A percentile compares a stretch with the other conserved stretches of the same genome.
phyloP scores from a whole-genome alignment of 2,888 invertebrate species.

The Anthrax anthrax region DNA sequence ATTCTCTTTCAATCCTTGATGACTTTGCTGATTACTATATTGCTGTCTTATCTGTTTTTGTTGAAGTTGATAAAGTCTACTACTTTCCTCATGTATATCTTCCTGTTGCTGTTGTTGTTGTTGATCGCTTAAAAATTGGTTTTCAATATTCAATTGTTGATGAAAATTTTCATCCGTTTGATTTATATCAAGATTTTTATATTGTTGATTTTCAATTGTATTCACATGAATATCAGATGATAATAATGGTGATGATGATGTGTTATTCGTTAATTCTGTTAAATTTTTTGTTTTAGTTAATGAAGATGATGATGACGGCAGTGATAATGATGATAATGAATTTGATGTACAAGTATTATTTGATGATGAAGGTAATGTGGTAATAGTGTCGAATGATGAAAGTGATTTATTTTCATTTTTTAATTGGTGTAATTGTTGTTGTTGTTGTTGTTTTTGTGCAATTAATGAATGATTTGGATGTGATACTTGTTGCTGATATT shows the following conservation, averaged over 20 bases:
- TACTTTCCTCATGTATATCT: not conserved
- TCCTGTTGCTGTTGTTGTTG: not conserved
- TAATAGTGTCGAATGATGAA: too few relatives aligned
- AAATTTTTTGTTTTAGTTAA: not conserved
- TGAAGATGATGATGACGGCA: not conserved
- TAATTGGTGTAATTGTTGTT: conserved; percentile 1
- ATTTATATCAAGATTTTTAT: not conserved
- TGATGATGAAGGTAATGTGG: not conserved
- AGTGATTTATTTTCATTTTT: not conserved
- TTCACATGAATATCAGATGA: not conserved
- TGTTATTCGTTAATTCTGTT: not conserved
- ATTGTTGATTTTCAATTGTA: not conserved
- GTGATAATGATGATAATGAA: not conserved
- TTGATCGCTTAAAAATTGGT: conserved; percentile 8
- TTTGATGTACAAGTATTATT: not conserved
- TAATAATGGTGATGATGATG: not conserved
- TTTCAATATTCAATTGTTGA: not conserved
- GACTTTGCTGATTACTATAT: not conserved
- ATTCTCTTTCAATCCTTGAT: not conserved
- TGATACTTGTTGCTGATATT: conserved; percentile 5
- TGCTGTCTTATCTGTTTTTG: not conserved
- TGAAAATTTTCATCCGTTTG: not conserved
- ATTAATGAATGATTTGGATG: not conserved
- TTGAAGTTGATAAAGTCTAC: not conserved
- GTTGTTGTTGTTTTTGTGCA: conserved; percentile 5